Conservation (phyloP, 2,888 invertebrate species). For the Pyrgus malvae region DNA sequence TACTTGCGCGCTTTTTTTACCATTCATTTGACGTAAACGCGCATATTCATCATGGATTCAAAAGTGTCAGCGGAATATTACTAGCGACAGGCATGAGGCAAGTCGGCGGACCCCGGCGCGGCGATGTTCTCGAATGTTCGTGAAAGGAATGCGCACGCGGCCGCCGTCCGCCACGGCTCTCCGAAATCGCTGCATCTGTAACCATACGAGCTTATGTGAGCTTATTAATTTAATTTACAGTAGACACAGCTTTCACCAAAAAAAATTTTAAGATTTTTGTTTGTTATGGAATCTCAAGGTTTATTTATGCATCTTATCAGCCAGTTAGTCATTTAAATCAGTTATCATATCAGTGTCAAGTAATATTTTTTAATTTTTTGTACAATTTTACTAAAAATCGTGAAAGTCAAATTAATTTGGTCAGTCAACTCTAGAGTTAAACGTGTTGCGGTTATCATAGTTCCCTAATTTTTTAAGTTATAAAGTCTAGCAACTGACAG, state of each 20-base stretch:
- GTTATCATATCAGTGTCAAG: too few species aligned
- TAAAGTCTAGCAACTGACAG: too few species aligned
- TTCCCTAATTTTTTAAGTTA: too few species aligned
- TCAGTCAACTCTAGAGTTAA: too few species aligned
- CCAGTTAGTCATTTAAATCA: too few species aligned
- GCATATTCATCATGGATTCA: constrained; percentile 45
- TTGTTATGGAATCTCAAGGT: too few species aligned
- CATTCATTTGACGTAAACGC: constrained; percentile 31
- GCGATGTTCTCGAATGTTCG: constrained; percentile 58
- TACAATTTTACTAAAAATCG: too few species aligned
- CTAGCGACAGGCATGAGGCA: constrained; percentile 42
- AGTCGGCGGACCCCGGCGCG: constrained; percentile 38
- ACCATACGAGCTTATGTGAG: neutral
- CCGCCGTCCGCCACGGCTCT: neutral
- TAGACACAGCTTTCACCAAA: too few species aligned
- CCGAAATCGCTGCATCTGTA: constrained; percentile 4
- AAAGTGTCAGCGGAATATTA: constrained; percentile 70
- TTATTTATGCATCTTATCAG: too few species aligned
- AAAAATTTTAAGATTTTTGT: neutral
- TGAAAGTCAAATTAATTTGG: too few species aligned
- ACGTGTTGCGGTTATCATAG: too few species aligned
- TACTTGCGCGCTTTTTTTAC: constrained; percentile 39
- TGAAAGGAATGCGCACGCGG: constrained; percentile 30
- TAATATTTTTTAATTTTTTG: too few species aligned
- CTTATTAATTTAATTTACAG: neutral